Base-by-base conservation (phyloP, 2,797 vertebrate species). In the Onychomys arenicola region DNA sequence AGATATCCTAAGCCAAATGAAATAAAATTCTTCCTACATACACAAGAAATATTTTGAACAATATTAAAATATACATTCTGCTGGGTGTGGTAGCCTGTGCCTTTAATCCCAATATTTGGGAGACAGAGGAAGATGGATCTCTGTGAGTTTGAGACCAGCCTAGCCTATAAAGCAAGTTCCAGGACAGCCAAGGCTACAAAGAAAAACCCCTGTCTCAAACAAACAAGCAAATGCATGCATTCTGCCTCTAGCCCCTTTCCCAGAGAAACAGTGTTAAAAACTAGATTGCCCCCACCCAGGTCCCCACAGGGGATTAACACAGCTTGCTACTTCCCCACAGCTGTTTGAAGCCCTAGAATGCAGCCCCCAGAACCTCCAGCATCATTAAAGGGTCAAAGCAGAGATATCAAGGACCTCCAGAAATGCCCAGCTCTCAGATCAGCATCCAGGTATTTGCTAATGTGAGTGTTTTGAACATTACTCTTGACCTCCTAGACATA, bases 11-110 rank as follows among this genome's bases (percentile, higher is more conserved):
- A 91, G 40, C 76, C 65, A 14, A 93, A 95, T 63, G 89, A 89
- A 82, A 97, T 86, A 67, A 78, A 95, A 95, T 91, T 90, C 75
- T 73, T 49, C 23, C 55, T 77, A 83, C 7, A 32, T 67, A 71
- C 16, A 81, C 25, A 85, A 78, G 43, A 93, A 57, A 55, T 40
- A n/a, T 32, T 78, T 81, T n/a, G 11, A 49, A 86, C 3, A 23
- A 25, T 25, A 81, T 32, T n/a, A 57, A 71, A 87, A 82, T 6
- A 17, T 32, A 25, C 21, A 7, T 5, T 91, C 27, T 4, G 46
- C 65, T 0, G 0, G 7, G 17, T 5, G 17, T 37, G 7, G n/a
- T 21, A 9, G 69, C 1, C 19, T 19, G 23, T 21, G 6, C 69
- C 69, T 71, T 71, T 71, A 71, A 71, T 23, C 19, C n/a, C 69